Conservation (phyloP, 2,888 invertebrate genomes). For the Cephus pygmeus region DNA sequence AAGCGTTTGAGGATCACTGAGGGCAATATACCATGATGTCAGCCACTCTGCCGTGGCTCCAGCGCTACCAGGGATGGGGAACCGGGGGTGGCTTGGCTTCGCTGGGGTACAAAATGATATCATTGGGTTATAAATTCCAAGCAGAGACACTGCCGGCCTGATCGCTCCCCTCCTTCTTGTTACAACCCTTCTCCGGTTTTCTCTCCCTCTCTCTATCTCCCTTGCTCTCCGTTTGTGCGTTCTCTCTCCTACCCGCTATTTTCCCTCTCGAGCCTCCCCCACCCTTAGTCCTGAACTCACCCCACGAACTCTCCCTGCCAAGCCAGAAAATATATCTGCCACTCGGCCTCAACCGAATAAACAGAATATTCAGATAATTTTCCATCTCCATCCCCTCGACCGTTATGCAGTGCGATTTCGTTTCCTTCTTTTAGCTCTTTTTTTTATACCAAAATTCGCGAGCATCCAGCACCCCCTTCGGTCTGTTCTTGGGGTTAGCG, state of each 20-base stretch:
- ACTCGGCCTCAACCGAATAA: conserved; percentile 55
- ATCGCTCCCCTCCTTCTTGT: conserved; percentile 46
- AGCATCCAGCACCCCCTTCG: neutral
- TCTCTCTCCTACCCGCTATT: conserved; percentile 30
- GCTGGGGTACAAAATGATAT: conserved; percentile 64
- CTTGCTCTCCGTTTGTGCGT: conserved; percentile 66
- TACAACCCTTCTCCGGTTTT: conserved; percentile 30
- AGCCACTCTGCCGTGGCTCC: conserved; percentile 56
- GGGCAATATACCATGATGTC: conserved; percentile 64
- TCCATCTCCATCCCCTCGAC: conserved; percentile 34
- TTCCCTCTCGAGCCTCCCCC: conserved; percentile 24
- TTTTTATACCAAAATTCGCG: conserved; percentile 8
- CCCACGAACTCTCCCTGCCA: conserved; percentile 34
- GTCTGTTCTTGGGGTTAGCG: neutral
- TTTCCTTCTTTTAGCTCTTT: conserved; percentile 18
- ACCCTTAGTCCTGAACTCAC: conserved; percentile 9
- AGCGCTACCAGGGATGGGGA: conserved; percentile 41
- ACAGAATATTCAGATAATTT: conserved; percentile 64
- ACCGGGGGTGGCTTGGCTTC: conserved; percentile 57
- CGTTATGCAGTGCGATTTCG: conserved; percentile 33
- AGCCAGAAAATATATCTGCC: conserved; percentile 53
- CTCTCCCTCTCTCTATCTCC: conserved; percentile 52
- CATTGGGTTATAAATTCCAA: conserved; percentile 65
- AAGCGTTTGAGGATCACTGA: conserved; percentile 63
- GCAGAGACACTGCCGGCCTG: conserved; percentile 60